Percentiles rank a stretch among this genome's conserved stretches.
Evolutionary conservation across 2,888 invertebrate species (phyloP).

Genomic region (Gryllus longicercus): DNA sequence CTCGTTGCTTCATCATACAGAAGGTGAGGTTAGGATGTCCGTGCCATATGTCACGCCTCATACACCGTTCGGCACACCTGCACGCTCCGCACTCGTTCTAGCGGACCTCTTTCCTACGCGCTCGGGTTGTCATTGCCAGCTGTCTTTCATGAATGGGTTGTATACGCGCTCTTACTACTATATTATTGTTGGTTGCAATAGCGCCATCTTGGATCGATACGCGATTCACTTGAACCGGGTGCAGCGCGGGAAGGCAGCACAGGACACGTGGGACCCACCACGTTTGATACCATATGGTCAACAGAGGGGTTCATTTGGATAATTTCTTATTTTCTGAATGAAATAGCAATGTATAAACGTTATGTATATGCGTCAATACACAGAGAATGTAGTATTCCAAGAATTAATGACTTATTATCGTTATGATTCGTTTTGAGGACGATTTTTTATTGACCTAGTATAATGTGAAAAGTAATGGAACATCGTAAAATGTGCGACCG

Average conservation of each 20-base stretch:
- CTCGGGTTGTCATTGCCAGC: neutral
- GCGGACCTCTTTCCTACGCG: neutral
- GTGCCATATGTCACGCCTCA: conserved; percentile 28
- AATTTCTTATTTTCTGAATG: too few species aligned
- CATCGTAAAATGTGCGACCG: too few species aligned
- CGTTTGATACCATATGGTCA: conserved; percentile 30
- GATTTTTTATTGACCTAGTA: too few species aligned
- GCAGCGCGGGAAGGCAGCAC: conserved; percentile 23
- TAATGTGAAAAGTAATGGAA: too few species aligned
- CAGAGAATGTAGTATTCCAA: too few species aligned
- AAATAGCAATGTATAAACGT: too few species aligned
- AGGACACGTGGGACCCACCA: conserved; percentile 28
- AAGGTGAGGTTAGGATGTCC: conserved; percentile 50
- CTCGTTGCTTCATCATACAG: conserved; percentile 62
- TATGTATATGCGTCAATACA: too few species aligned
- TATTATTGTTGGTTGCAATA: conserved; percentile 29
- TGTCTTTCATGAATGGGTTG: too few species aligned
- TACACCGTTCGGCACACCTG: neutral
- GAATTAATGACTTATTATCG: too few species aligned
- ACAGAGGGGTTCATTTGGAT: neutral
- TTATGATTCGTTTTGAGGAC: too few species aligned
- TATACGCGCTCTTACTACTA: neutral
- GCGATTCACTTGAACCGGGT: conserved; percentile 28
- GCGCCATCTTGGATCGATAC: conserved; percentile 41
- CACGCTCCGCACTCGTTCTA: neutral